A percentile compares a stretch with the other conserved stretches of the same genome.
Conservation (phyloP, 2,888 invertebrate species). For the Polyploca ridens region DNA sequence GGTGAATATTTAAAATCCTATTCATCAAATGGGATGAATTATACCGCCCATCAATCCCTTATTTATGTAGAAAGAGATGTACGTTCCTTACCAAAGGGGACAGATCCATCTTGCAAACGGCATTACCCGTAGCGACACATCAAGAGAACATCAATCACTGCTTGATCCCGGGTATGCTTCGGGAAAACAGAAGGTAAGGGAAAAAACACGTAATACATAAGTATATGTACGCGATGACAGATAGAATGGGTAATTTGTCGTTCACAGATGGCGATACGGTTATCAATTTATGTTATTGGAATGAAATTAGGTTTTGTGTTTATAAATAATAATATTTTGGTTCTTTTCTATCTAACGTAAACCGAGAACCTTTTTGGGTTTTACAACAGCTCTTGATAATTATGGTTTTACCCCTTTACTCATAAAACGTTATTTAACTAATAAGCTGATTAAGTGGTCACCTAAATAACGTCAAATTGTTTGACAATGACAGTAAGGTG, state of each 20-base stretch:
- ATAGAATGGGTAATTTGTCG: conserved; percentile 65
- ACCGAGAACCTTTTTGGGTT: no score
- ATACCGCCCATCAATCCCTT: conserved; percentile 11
- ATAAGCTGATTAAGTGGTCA: no score
- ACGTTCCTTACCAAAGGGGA: conserved; percentile 34
- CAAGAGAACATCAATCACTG: conserved; percentile 74
- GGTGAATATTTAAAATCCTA: conserved; percentile 5
- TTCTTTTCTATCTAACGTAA: no score
- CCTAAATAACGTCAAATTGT: no score
- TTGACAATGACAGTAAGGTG: no score
- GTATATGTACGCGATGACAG: conserved; percentile 47
- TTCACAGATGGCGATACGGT: conserved; percentile 40
- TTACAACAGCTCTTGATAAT: no score
- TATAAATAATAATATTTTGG: not conserved
- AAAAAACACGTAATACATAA: conserved; percentile 20
- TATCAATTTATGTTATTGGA: not conserved
- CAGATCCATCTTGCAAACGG: conserved; percentile 68
- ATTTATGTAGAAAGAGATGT: conserved; percentile 18
- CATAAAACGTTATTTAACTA: no score
- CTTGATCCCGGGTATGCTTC: conserved; percentile 59
- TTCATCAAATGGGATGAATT: conserved; percentile 14
- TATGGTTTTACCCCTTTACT: no score
- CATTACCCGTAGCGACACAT: conserved; percentile 64
- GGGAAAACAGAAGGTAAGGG: conserved; percentile 61
- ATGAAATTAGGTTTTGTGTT: not conserved